Base-by-base conservation (phyloP, 2,888 invertebrate species). In the Thymelicus sylvestris region DNA sequence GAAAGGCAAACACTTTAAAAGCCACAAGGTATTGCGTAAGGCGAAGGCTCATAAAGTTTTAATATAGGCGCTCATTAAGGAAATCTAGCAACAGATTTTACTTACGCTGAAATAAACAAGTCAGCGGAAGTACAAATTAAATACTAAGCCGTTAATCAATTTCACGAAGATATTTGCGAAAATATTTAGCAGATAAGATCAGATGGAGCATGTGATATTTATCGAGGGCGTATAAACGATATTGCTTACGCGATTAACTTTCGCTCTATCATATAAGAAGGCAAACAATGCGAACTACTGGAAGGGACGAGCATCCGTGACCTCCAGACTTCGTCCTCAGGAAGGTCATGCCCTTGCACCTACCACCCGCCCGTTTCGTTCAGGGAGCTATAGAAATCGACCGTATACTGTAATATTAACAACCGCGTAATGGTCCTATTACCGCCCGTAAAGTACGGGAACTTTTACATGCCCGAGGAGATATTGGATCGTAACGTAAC, bases 311-410 rank as follows among this genome's bases (percentile, higher is more conserved):
- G 87, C 86, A 89, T 89, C 87, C 88, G 83, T 87, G 93, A 91
- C 92, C 92, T 92, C 92, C 80, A 92, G 91, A 91, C 92, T 90
- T 82, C 86, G 90, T 83, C 88, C 80, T 79, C 86, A 82, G 84
- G 87, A 89, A 92, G 91, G 92, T 86, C 92, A 77, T 69, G 70
- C 88, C 93, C 92, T 92, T 92, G 90, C 91, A 90, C 83, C 85
- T 79, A 85, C 80, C 76, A 84, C 80, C 83, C 87, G 87, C 86
- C 86, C 88, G 55, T 87, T 84, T 73, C 77, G 77, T 72, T 75
- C 76, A 74, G 71, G 74, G 78, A 76, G 74, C 78, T 66, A 66
- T 67, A 62, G 41, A 69, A 69, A 63, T 47, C 69, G 64, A 69
- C 64, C 64, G 64, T 63, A 41, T 41, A 70, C 60, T 65, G 47